phyloP scores from a whole-genome alignment of 2,797 vertebrate species.

The Acridotheres tristis region DNA sequence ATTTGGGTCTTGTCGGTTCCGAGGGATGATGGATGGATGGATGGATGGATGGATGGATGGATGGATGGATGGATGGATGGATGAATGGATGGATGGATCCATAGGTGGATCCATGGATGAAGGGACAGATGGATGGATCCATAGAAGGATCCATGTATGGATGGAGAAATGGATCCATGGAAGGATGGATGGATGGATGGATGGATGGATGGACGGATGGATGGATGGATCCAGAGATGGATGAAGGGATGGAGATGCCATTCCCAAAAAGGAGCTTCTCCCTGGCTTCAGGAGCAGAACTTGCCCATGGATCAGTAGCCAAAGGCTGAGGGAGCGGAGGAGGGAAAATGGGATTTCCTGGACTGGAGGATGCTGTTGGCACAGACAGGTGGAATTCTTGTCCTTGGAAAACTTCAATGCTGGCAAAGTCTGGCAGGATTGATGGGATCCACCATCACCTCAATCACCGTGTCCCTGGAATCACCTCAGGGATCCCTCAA shows the following conservation, averaged over 20 bases:
- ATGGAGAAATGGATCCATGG: too few relatives aligned
- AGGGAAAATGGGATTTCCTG: neutral
- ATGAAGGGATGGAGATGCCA: neutral
- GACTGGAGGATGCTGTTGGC: neutral
- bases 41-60: too few relatives aligned
- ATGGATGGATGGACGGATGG: too few relatives aligned
- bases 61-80: neutral
- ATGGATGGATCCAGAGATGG: neutral
- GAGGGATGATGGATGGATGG: neutral
- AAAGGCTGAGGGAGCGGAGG: neutral
- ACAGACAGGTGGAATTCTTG: neutral
- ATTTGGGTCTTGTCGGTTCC: neutral
- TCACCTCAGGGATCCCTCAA: fast-evolving
- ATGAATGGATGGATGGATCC: too few relatives aligned
- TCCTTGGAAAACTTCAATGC: neutral
- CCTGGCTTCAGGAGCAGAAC: neutral
- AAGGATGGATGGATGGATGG: too few relatives aligned
- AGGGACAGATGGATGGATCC: too few relatives aligned
- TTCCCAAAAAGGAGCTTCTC: neutral
- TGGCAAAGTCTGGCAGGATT: fast-evolving
- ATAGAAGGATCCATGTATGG: too few relatives aligned
- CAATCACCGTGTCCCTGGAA: neutral
- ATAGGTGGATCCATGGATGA: too few relatives aligned
- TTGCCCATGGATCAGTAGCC: neutral
- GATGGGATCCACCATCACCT: neutral